Conservation (phyloP, 2,888 invertebrate species). For the Platypus cylindrus region DNA sequence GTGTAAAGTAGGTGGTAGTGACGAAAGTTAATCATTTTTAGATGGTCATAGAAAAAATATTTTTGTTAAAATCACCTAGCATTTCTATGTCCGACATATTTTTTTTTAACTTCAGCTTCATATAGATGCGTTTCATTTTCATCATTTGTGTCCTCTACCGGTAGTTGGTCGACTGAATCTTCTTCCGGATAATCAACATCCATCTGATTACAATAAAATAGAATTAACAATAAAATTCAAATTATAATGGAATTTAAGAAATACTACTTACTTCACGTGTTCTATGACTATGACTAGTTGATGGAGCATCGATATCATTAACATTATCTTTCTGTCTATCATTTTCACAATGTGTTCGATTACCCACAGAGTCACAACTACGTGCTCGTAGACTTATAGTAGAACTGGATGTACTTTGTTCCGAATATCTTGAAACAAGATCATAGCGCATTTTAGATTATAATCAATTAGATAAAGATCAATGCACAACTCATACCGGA, state of each 20-base stretch:
- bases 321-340: no score
- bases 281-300: no score
- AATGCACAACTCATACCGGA: constrained; percentile 14
- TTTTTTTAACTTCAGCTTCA: constrained; percentile 46
- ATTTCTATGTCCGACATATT: constrained; percentile 69
- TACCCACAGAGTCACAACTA: no score
- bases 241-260: no score
- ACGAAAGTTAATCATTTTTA: no score
- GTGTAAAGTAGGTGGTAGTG: no score
- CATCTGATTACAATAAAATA: constrained; percentile 18
- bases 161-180: constrained; percentile 12
- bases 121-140: constrained; percentile 22
- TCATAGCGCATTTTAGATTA: background rate
- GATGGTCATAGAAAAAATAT: no score
- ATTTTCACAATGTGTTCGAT: no score
- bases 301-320: no score
- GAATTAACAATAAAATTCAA: no score
- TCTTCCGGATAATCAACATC: constrained; percentile 29
- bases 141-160: constrained; percentile 18
- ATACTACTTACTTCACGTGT: constrained; percentile 11
- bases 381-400: constrained; percentile 42
- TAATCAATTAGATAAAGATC: background rate
- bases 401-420: constrained; percentile 49
- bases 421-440: constrained; percentile 36
- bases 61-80: no score